Conservation (phyloP, 2,888 invertebrate genomes). For the Drosophila cognata region DNA sequence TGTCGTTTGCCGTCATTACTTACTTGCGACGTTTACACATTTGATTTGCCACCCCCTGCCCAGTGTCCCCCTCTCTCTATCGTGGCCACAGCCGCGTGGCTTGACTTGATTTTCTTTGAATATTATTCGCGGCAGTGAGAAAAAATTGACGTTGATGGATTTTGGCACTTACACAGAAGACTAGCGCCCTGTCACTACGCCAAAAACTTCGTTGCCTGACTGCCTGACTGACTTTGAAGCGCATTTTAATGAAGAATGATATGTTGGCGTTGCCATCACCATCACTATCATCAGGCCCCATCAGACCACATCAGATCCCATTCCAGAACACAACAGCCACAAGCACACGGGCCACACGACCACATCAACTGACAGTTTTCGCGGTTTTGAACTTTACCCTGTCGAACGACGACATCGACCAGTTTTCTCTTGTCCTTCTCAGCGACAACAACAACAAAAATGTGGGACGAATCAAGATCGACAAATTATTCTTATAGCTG, state of each 20-base stretch:
- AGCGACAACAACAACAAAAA: constrained; percentile 32
- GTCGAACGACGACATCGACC: constrained; percentile 70
- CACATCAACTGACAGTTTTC: constrained; percentile 75
- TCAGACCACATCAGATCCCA: constrained; percentile 39
- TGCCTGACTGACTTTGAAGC: constrained; percentile 75
- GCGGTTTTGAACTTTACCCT: constrained; percentile 73
- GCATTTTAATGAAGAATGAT: constrained; percentile 82
- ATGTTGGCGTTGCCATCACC: constrained; percentile 70
- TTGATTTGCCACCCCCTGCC: constrained; percentile 53
- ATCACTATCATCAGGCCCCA: constrained; percentile 22
- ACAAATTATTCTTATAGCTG: constrained; percentile 48
- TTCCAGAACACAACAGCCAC: constrained; percentile 46
- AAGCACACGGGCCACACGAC: constrained; percentile 47
- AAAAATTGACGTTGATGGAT: constrained; percentile 83
- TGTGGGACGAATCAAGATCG: constrained; percentile 20
- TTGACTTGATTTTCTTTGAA: constrained; percentile 78
- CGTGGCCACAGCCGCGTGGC: constrained; percentile 27
- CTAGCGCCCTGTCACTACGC: constrained; percentile 71
- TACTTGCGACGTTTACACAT: constrained; percentile 67
- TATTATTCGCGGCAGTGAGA: constrained; percentile 73
- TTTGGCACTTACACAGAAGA: constrained; percentile 82
- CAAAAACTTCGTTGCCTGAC: constrained; percentile 56
- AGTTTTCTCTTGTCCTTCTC: constrained; percentile 50
- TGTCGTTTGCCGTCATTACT: constrained; percentile 66
- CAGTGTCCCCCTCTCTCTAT: not conserved